Conservation (phyloP, 2,797 vertebrate species). For the Acanthurus leucopareius region DNA sequence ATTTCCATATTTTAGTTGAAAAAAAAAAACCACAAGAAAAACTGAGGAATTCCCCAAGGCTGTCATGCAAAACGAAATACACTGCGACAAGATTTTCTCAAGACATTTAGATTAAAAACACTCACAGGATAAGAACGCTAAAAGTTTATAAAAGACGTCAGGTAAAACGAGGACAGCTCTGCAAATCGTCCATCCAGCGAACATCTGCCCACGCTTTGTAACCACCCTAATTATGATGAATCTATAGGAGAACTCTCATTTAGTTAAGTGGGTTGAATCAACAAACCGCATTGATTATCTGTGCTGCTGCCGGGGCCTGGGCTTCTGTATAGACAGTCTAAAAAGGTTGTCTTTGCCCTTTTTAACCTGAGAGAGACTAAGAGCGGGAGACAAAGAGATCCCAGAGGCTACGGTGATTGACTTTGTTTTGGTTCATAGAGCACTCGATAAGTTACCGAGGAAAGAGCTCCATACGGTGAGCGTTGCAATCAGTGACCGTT, state of each 20-base stretch:
- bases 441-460: constrained; percentile 34
- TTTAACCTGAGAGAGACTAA: constrained; percentile 60
- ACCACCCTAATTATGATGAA: constrained; percentile 49
- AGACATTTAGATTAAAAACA: background rate
- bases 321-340: constrained; percentile 43
- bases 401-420: constrained; percentile 50
- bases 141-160: background rate
- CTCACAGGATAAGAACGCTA: background rate
- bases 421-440: constrained; percentile 61
- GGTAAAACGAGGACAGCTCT: background rate
- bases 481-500: constrained; percentile 10
- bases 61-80: background rate
- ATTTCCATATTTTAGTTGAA: too few relatives aligned
- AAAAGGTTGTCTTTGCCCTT: constrained; percentile 58
- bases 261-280: constrained; percentile 69
- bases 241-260: constrained; percentile 61
- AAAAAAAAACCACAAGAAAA: too few relatives aligned
- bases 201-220: constrained; percentile 39
- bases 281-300: constrained; percentile 65
- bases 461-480: constrained; percentile 10
- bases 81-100: background rate
- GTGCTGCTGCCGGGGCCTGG: constrained; percentile 33
- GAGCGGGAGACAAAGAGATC: constrained; percentile 42
- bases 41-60: background rate
- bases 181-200: constrained; percentile 8